Conservation (phyloP, 2,888 invertebrate genomes). For the Spialia ferax region DNA sequence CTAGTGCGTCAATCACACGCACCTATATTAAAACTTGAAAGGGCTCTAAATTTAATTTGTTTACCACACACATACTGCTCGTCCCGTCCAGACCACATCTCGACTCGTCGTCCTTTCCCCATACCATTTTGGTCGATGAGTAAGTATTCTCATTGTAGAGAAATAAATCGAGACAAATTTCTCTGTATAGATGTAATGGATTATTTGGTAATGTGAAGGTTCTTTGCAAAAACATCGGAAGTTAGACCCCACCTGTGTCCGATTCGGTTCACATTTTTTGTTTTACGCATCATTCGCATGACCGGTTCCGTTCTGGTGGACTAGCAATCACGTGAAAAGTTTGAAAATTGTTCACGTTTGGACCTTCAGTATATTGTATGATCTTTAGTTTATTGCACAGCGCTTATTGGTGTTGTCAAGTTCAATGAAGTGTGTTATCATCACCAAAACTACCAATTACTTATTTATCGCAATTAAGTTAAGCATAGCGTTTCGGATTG, state of each 20-base stretch:
- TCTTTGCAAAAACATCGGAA: no score
- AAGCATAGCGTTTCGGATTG: constrained; percentile 11
- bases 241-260: no score
- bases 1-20: constrained; percentile 21
- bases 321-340: background rate
- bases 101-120: background rate
- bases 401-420: background rate
- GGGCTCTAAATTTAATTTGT: constrained; percentile 32
- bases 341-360: no score
- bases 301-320: background rate
- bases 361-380: background rate
- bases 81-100: background rate
- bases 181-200: no score
- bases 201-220: no score
- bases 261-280: background rate
- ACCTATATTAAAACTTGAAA: constrained; percentile 26
- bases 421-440: background rate
- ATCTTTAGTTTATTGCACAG: background rate
- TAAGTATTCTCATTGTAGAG: background rate
- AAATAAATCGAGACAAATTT: background rate
- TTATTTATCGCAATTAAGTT: constrained; percentile 10
- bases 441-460: constrained; percentile 1
- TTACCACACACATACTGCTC: constrained; percentile 13
- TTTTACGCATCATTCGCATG: background rate
- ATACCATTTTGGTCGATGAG: no score